Percentiles rank a stretch among this genome's conserved stretches.
Evolutionary conservation across 2,113 vertebrate genomes (phyloP).

Genomic region (Apus apus): DNA sequence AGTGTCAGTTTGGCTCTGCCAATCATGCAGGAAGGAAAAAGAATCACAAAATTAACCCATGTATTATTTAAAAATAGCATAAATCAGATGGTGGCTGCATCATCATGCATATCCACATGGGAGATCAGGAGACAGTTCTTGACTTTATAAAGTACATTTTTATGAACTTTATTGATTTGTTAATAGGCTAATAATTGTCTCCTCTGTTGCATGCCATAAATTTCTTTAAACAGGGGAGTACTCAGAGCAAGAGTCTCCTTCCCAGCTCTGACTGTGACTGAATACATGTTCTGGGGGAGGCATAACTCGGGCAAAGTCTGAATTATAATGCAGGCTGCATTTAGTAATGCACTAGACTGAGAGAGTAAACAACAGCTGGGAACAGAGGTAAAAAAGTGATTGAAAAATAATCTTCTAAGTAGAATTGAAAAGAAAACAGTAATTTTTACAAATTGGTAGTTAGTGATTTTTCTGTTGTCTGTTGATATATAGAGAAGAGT

Average conservation of each 20-base stretch:
- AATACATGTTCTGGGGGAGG: neutral
- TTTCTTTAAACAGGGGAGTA: neutral
- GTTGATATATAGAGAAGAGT: neutral
- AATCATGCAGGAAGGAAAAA: neutral
- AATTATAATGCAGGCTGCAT: neutral
- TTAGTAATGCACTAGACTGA: neutral
- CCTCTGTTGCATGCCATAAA: neutral
- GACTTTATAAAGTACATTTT: neutral
- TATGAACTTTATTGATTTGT: constrained; percentile 3
- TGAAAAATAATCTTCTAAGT: neutral
- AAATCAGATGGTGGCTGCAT: neutral
- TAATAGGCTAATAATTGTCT: constrained; percentile 18
- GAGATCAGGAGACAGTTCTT: neutral
- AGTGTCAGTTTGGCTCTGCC: neutral
- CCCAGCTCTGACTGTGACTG: neutral
- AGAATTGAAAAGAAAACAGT: neutral
- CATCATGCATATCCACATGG: neutral
- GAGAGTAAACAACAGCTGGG: neutral
- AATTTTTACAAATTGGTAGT: neutral
- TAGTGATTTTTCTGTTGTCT: neutral
- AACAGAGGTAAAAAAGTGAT: neutral
- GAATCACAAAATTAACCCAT: neutral
- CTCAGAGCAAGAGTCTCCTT: neutral
- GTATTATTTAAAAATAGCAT: neutral
- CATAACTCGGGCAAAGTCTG: neutral